These are phyloP conservation scores for Paguma larvata DNA, from an alignment of 2,797 vertebrate genomes.

Conservation along the genomic window DNA sequence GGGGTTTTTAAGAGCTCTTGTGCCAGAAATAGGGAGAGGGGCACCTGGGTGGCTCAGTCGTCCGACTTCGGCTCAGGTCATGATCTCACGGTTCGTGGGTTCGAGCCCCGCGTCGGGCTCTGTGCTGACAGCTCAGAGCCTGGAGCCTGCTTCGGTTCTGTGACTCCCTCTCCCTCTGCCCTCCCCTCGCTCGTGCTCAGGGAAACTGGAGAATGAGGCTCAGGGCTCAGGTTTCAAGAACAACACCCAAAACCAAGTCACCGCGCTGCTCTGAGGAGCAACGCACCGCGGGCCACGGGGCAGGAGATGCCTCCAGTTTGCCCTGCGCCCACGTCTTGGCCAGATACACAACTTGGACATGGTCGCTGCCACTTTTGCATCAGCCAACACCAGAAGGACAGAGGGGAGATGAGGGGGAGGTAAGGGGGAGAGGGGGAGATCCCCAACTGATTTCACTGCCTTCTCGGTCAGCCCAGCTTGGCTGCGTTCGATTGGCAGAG, in stretches of 20 bases:
- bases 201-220: neutral
- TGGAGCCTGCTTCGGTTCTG: too few relatives aligned
- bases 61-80: too few relatives aligned
- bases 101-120: too few relatives aligned
- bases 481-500: neutral
- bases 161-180: too few relatives aligned
- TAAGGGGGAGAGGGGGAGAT: too few relatives aligned
- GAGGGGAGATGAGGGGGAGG: too few relatives aligned
- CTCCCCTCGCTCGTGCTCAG: too few relatives aligned
- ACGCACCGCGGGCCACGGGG: neutral
- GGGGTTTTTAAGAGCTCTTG: neutral
- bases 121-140: too few relatives aligned
- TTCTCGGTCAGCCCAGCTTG: neutral
- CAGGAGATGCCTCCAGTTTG: accelerated
- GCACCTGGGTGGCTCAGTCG: too few relatives aligned
- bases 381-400: neutral
- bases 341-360: accelerated
- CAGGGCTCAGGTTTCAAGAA: neutral
- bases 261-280: neutral
- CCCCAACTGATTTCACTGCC: neutral
- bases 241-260: neutral
- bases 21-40: neutral
- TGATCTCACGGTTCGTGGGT: too few relatives aligned
- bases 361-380: neutral
- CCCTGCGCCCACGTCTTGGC: neutral